Percentiles rank a stretch among this genome's conserved stretches.
Conservation (phyloP, 2,888 invertebrate species). For the Ophraella communa region DNA sequence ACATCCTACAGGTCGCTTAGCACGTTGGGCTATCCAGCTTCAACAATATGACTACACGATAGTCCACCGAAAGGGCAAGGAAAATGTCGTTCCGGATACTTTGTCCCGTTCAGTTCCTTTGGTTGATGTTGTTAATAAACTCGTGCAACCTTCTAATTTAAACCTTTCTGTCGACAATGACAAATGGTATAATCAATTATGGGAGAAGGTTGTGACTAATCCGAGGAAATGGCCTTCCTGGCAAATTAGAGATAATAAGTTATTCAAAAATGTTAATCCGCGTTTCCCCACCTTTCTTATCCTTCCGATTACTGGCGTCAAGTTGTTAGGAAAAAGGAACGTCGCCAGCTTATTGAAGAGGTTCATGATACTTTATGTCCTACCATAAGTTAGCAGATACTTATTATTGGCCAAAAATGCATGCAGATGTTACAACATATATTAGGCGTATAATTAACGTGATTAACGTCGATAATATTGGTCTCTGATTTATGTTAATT, state of each 20-base stretch:
- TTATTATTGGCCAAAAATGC: neutral
- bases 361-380: neutral
- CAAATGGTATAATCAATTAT: neutral
- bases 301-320: neutral
- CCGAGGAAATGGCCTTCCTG: neutral
- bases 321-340: neutral
- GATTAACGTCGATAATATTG: no score
- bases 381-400: neutral
- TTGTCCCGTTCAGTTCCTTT: slow-evolving; percentile 12
- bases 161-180: neutral
- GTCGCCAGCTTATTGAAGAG: neutral
- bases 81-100: slow-evolving; percentile 27
- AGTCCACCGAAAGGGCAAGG: slow-evolving; percentile 24
- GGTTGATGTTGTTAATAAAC: neutral
- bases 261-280: neutral
- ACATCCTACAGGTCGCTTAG: slow-evolving; percentile 26
- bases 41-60: slow-evolving; percentile 28
- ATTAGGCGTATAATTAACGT: neutral
- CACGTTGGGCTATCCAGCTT: slow-evolving; percentile 25
- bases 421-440: neutral
- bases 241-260: neutral
- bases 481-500: no score
- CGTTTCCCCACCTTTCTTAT: neutral
- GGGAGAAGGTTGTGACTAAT: neutral
- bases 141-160: neutral